Evolutionary conservation across 2,113 vertebrate genomes (phyloP).

Genomic region (Pongo pygmaeus): DNA sequence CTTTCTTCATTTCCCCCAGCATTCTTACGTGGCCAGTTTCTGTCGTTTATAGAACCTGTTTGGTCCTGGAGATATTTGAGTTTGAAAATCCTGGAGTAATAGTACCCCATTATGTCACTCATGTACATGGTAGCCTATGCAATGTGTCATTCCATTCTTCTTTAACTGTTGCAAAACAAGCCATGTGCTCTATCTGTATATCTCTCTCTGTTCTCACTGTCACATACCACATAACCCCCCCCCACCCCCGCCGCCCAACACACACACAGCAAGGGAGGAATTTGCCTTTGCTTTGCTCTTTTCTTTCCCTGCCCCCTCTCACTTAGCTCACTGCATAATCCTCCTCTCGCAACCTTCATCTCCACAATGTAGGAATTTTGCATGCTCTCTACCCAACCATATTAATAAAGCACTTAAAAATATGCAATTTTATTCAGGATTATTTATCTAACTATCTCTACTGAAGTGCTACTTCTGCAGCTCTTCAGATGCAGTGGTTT

Average conservation of each 20-base stretch:
- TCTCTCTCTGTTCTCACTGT: neutral
- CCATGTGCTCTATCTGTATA: neutral
- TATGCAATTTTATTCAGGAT: constrained; percentile 69
- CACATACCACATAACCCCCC: neutral
- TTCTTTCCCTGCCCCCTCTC: neutral
- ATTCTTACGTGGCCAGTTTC: neutral
- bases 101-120: no score
- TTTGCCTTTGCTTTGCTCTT: neutral
- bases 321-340: neutral
- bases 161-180: no score
- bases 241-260: no score
- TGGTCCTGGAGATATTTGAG: neutral
- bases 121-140: fast-evolving
- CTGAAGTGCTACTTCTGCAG: constrained; percentile 63
- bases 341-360: constrained; percentile 11
- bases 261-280: neutral
- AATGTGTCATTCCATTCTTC: fast-evolving
- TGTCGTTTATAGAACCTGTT: neutral
- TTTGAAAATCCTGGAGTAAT: neutral
- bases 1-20: neutral
- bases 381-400: constrained; percentile 15
- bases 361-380: neutral
- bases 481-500: neutral
- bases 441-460: constrained; percentile 72
- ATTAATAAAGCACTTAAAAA: constrained; percentile 70